Evolutionary conservation across 2,797 vertebrate genomes (phyloP), one percentile per base, ranked within the genome.

Genomic region (Bryconaethiops microstoma): DNA sequence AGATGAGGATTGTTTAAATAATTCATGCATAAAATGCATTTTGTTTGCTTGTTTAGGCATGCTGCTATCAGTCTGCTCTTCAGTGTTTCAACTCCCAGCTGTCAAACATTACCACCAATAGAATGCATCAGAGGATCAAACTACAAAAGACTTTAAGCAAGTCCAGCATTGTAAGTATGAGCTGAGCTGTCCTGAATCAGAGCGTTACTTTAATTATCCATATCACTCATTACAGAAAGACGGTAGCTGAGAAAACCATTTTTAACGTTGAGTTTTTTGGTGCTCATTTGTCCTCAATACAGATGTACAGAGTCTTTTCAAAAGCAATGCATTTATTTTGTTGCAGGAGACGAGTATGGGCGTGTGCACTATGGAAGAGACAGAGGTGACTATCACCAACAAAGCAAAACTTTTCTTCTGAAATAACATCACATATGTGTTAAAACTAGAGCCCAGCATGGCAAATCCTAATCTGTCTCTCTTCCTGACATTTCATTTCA

Each of bases 1-100:
- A 8, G 17, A 23, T 48, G 21, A 52, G 45, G 5, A 7, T 25
- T 0, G 29, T 29, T 16, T 29, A 7, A 50, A 29, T 50, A 16
- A 70, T 7, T 48, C 6, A 14, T n/a, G n/a, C n/a, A n/a, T n/a
- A 45, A 50, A 70, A 68, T 7, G 5, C 19, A 4, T 68, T 52
- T 54, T 75, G 9, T 82, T 74, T 57, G 4, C 82, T 55, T 63
- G 17, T 29, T 81, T 87, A 94, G 94, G 88, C 89, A 16, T 87
- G 89, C 82, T 94, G 93, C 79, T 77, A 81, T 74, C 57, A 57
- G n/a, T 42, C 86, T 12, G 92, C 90, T 5, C 29, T 94, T 35
- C 0, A 63, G 0, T 95, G 93, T 76, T 94, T 92, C 29, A 55
- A 0, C 7, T 9, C 0, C 0, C 86, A 76, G 55, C 39, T 92